Evolutionary conservation across 2,888 invertebrate genomes (phyloP).

Genomic region (Stramonita haemastoma): DNA sequence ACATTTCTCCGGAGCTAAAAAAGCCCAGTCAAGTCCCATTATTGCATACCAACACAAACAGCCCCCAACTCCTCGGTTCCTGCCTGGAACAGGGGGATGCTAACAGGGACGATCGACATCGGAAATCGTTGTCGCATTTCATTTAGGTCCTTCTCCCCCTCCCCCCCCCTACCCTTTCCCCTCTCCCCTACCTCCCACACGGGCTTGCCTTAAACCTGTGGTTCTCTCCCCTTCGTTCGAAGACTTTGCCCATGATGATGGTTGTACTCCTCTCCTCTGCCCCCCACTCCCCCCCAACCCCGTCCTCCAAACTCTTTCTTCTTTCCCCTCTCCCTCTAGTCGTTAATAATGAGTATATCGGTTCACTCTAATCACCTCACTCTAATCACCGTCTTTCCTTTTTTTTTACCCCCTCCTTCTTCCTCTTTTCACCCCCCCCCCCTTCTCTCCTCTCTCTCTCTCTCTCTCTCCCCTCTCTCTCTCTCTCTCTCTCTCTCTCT

Average conservation of each 20-base stretch:
- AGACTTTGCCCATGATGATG: neutral
- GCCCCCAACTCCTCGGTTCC: slow-evolving; percentile 24
- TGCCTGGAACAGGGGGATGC: neutral
- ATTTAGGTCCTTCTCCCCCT: neutral
- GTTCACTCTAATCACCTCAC: neutral
- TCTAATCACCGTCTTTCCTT: neutral
- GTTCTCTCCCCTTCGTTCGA: neutral
- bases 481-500: neutral
- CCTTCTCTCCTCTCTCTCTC: slow-evolving; percentile 10
- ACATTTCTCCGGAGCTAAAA: neutral
- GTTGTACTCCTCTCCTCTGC: neutral
- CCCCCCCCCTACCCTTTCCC: neutral
- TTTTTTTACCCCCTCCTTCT: neutral
- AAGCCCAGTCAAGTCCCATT: slow-evolving; percentile 33
- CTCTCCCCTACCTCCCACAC: neutral
- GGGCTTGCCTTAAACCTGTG: neutral
- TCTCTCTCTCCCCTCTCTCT: slow-evolving; percentile 31
- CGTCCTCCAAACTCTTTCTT: too few relatives aligned
- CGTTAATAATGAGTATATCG: slow-evolving; percentile 31
- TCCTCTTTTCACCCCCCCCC: neutral
- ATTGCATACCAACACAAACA: slow-evolving; percentile 41
- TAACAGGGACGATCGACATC: slow-evolving; percentile 33
- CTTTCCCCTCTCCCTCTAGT: neutral
- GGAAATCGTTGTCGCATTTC: slow-evolving; percentile 40
- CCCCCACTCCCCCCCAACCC: neutral